Base-by-base conservation (phyloP, 2,113 vertebrate species). In the Pollimyrus isidori region DNA sequence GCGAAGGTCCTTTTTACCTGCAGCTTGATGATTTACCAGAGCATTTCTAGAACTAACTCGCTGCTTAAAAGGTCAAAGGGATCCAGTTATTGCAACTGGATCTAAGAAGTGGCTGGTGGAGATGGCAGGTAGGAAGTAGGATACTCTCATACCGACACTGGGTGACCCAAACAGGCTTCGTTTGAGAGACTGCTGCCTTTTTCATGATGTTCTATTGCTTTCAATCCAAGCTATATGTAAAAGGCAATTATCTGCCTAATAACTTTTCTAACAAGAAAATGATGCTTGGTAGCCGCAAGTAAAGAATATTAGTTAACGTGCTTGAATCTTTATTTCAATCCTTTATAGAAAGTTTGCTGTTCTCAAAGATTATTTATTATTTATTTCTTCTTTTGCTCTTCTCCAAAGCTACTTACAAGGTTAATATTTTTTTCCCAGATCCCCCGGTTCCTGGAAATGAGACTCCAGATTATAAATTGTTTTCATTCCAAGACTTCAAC, bases 401-500 rank as follows among this genome's bases (percentile, higher is more conserved):
- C 62, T 30, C 62, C 62, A 30, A 69, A 30, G 62, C 62, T 30
- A 13, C 13, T 69, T 30, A 69, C 10, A 69, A 13, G 10, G 62
- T 69, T 69, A 69, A 30, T 69, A 26, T 69, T 5, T 69, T 45
- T 69, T 26, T 13, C 62, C 62, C 62, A 69, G 62, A 30, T 69
- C 0, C 62, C 62, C 62, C 10, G 3, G 3, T 13, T 69, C 26
- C 26, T 45, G 82, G 90, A 15, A 42, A 1, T 17, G 56, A 89
- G 87, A 49, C 26, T 35, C 10, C 19, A 1, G 73, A 84, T 15
- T 49, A 58, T 23, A 53, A 83, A 1, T 91, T 95, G 73, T 42
- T 93, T 13, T 6, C 49, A 2, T 92, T 93, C 89, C 91, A 23
- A 90, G 92, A 88, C 53, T 94, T 93, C 73, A 84, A 82, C 10